Conservation (phyloP, 2,797 vertebrate species). For the Atherinosoma microstoma region DNA sequence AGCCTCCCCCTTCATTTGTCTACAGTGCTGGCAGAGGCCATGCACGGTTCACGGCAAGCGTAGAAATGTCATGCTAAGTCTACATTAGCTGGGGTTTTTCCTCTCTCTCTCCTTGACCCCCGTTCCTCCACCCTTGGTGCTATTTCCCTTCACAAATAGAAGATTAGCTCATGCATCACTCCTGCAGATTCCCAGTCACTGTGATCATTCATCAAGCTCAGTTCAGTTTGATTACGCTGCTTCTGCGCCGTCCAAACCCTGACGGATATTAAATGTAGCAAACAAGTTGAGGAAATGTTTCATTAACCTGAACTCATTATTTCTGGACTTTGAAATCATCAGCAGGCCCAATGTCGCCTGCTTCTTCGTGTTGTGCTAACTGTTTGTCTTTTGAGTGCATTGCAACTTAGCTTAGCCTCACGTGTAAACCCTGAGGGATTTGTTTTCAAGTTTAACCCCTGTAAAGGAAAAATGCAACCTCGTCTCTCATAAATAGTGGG, state of each 20-base stretch:
- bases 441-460: constrained; percentile 1
- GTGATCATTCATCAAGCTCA: constrained; percentile 57
- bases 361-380: not conserved
- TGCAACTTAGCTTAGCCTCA: constrained; percentile 24
- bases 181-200: constrained; percentile 53
- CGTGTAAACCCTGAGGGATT: constrained; percentile 29
- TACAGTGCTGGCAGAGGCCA: constrained; percentile 53
- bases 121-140: constrained; percentile 49
- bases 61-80: constrained; percentile 63
- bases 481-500: not conserved
- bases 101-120: constrained; percentile 43
- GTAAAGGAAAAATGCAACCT: constrained; percentile 1
- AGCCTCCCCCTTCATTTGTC: constrained; percentile 42
- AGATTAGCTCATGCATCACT: constrained; percentile 70
- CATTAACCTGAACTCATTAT: constrained; percentile 9
- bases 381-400: constrained; percentile 14
- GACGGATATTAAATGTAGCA: constrained; percentile 29
- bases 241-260: constrained; percentile 18
- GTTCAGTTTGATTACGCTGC: constrained; percentile 22
- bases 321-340: constrained; percentile 4
- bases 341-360: constrained; percentile 18
- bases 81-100: constrained; percentile 59
- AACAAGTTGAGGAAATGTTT: constrained; percentile 17
- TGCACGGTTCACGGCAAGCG: constrained; percentile 58
- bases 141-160: constrained; percentile 74